Percentiles rank a stretch among this genome's conserved stretches.
phyloP scores from a whole-genome alignment of 2,888 invertebrate genomes.

The Acanthosepion lycidas region DNA sequence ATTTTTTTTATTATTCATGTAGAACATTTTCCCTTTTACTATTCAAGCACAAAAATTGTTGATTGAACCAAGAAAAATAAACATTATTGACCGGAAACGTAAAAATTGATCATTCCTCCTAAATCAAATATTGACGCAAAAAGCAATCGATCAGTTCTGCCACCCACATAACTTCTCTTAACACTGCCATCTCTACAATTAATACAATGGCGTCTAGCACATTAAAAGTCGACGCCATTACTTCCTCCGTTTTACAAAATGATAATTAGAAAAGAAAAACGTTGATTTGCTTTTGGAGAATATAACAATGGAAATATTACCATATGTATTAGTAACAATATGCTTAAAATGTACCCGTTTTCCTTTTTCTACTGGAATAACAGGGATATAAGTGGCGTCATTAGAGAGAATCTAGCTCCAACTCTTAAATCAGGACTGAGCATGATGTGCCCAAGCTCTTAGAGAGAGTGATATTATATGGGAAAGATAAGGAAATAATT shows the following conservation, averaged over 20 bases:
- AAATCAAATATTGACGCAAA: not conserved
- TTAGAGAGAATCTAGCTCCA: too few species aligned
- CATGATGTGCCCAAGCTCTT: too few species aligned
- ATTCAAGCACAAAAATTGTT: not conserved
- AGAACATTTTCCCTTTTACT: not conserved
- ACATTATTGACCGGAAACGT: not conserved
- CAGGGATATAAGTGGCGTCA: too few species aligned
- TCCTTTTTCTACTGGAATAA: too few species aligned
- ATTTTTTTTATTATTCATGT: not conserved
- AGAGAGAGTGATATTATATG: too few species aligned
- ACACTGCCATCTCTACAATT: not conserved
- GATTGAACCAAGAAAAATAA: not conserved
- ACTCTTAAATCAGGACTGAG: too few species aligned
- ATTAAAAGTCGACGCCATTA: not conserved
- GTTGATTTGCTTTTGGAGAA: not conserved
- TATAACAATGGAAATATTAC: not conserved
- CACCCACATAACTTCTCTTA: not conserved
- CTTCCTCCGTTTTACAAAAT: not conserved
- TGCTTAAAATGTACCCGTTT: not conserved
- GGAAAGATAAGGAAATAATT: too few species aligned
- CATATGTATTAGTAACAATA: not conserved
- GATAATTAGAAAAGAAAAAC: not conserved
- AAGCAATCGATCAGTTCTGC: not conserved
- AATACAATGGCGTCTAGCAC: not conserved
- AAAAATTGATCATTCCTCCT: conserved; percentile 12